Conservation (phyloP, 2,888 invertebrate genomes). For the Ormyrus labotus region DNA sequence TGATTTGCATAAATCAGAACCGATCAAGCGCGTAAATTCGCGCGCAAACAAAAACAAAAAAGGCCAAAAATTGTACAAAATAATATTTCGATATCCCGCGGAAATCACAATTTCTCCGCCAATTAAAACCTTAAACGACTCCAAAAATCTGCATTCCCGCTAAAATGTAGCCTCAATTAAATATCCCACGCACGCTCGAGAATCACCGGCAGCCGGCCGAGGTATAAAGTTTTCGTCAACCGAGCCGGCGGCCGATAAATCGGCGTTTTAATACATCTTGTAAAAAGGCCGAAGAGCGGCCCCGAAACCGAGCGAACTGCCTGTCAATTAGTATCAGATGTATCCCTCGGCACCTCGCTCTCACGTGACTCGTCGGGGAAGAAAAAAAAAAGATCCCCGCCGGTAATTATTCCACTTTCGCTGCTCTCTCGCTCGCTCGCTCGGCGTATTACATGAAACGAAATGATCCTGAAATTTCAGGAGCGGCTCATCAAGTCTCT, state of each 20-base stretch:
- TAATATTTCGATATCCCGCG: too few relatives aligned
- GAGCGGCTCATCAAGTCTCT: slow-evolving; percentile 13
- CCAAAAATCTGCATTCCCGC: neutral
- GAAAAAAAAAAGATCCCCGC: slow-evolving; percentile 22
- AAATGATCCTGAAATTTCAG: slow-evolving; percentile 50
- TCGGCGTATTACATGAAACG: neutral
- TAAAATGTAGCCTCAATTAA: neutral
- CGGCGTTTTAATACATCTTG: slow-evolving; percentile 4
- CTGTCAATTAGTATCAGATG: slow-evolving; percentile 46
- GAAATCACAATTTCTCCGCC: too few relatives aligned
- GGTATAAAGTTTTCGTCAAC: neutral
- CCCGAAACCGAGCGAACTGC: slow-evolving; percentile 40
- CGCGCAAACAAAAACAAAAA: too few relatives aligned
- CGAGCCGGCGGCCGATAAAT: slow-evolving; percentile 1
- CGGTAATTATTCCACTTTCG: slow-evolving; percentile 33
- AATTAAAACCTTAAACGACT: neutral
- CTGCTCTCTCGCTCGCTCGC: too few relatives aligned
- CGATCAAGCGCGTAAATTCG: too few relatives aligned
- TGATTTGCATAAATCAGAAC: too few relatives aligned
- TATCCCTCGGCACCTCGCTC: slow-evolving; percentile 11
- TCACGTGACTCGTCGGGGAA: slow-evolving; percentile 24
- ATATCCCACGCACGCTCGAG: neutral
- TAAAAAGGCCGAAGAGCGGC: slow-evolving; percentile 1
- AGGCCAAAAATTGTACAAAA: too few relatives aligned
- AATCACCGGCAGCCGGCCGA: neutral